A percentile compares a stretch with the other conserved stretches of the same genome.
phyloP scores from a whole-genome alignment of 1,140 invertebrate species.

The Trichonephila clavipes region DNA sequence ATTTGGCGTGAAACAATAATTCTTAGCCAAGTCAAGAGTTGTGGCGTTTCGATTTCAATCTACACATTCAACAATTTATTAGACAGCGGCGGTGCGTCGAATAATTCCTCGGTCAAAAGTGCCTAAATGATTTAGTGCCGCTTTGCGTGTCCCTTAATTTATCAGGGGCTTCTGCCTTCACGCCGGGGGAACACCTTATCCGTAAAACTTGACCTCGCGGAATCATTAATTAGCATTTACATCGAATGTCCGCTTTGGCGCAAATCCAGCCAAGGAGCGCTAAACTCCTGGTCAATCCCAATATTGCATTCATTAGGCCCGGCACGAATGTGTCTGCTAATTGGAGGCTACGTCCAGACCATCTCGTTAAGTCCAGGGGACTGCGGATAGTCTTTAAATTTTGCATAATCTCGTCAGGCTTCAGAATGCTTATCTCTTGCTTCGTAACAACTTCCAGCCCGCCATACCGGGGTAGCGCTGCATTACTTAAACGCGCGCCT shows the following conservation, averaged over 20 bases:
- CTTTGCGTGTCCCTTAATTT: conserved; percentile 15
- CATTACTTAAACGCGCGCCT: conserved; percentile 42
- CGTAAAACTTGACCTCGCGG: conserved; percentile 69
- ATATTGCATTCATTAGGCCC: conserved; percentile 69
- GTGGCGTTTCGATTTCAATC: conserved; percentile 42
- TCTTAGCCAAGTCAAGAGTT: background rate
- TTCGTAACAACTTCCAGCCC: conserved; percentile 62
- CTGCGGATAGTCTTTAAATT: conserved; percentile 70
- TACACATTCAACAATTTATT: conserved; percentile 53
- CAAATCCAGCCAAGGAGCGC: conserved; percentile 62
- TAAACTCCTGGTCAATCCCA: conserved; percentile 67
- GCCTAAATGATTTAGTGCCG: conserved; percentile 64
- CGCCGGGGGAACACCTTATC: conserved; percentile 37
- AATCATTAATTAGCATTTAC: conserved; percentile 71
- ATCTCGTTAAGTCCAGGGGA: conserved; percentile 63
- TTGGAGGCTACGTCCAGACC: conserved; percentile 60
- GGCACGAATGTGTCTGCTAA: conserved; percentile 60
- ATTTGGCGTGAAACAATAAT: conserved; percentile 15
- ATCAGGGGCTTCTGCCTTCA: background rate
- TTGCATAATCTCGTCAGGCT: conserved; percentile 70
- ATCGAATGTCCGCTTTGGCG: conserved; percentile 33
- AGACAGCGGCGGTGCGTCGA: background rate
- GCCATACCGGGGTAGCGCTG: conserved; percentile 14
- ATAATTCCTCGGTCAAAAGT: conserved; percentile 36
- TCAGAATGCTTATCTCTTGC: conserved; percentile 55